phyloP scores from a whole-genome alignment of 2,113 vertebrate species.

The Coryphaenoides rupestris region DNA sequence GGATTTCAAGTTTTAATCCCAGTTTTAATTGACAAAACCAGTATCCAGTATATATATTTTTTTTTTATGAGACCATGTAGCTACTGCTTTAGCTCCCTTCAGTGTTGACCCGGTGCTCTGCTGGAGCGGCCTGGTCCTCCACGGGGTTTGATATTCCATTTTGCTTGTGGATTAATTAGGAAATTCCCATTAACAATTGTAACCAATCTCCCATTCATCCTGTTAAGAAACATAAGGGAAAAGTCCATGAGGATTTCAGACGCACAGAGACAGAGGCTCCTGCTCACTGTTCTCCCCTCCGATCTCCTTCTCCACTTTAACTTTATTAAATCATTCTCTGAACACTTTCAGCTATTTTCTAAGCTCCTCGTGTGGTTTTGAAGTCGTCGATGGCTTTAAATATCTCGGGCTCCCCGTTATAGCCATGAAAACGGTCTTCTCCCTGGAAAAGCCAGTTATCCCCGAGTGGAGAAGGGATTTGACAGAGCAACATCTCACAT shows the following conservation, averaged over 20 bases:
- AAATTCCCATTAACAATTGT: conserved; percentile 72
- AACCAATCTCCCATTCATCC: conserved; percentile 69
- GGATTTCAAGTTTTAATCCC: conserved; percentile 58
- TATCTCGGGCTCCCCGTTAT: conserved; percentile 57
- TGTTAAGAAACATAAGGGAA: conserved; percentile 70
- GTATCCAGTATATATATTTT: conserved; percentile 61
- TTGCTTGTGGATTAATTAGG: conserved; percentile 77
- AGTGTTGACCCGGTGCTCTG: conserved; percentile 69
- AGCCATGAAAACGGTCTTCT: conserved; percentile 68
- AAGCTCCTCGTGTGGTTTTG: conserved; percentile 61
- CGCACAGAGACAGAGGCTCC: conserved; percentile 49
- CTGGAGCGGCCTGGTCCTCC: conserved; percentile 64
- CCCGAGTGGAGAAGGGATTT: conserved; percentile 64
- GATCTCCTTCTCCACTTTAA: conserved; percentile 56
- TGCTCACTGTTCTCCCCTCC: conserved; percentile 34
- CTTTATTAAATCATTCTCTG: conserved; percentile 69
- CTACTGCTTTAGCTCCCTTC: conserved; percentile 35
- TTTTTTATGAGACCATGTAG: conserved; percentile 50
- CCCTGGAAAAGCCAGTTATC: conserved; percentile 67
- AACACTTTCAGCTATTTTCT: conserved; percentile 62
- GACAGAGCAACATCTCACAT: conserved; percentile 63
- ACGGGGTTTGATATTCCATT: conserved; percentile 65
- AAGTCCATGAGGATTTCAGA: conserved; percentile 59
- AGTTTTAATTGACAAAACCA: conserved; percentile 49
- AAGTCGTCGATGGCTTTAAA: conserved; percentile 72